A percentile compares a stretch with the other conserved stretches of the same genome.
These are phyloP conservation scores for Hafferia zeledoni DNA, from an alignment of 2,797 vertebrate genomes.

Conservation along the genomic window DNA sequence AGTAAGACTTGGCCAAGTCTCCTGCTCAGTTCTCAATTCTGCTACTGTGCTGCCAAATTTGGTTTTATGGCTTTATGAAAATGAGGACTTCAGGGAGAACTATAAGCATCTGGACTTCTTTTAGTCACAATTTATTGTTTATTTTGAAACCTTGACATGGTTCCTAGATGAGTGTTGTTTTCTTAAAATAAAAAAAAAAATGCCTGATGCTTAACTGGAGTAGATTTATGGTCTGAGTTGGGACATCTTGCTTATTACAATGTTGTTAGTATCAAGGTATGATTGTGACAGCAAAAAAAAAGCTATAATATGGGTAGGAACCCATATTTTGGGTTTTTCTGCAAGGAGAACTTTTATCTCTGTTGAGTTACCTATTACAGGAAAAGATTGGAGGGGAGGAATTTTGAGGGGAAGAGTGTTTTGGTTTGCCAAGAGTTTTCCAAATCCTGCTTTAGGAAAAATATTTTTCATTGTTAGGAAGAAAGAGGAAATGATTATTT, in stretches of 20 bases:
- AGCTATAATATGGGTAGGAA: neutral
- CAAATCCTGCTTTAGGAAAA: neutral
- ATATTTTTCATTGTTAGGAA: neutral
- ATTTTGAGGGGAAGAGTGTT: neutral
- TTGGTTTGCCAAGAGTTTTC: neutral
- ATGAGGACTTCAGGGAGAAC: neutral
- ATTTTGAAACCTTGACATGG: neutral
- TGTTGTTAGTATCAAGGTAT: accelerated
- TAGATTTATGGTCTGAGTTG: neutral
- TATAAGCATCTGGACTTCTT: neutral
- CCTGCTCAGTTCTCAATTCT: neutral
- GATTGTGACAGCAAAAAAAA: neutral
- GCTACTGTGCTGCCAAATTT: neutral
- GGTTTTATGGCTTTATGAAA: neutral
- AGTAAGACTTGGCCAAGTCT: neutral
- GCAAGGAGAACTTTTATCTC: neutral
- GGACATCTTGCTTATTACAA: neutral
- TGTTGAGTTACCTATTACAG: neutral
- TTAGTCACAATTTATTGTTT: neutral
- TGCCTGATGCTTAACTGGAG: neutral
- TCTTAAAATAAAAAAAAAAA: neutral
- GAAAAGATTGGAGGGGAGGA: neutral
- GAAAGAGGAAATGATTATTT: neutral
- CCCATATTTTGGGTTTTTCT: neutral
- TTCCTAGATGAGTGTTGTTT: neutral